These are phyloP conservation scores for Xyrichtys novacula DNA, from an alignment of 2,797 vertebrate species.

Conservation along the genomic window DNA sequence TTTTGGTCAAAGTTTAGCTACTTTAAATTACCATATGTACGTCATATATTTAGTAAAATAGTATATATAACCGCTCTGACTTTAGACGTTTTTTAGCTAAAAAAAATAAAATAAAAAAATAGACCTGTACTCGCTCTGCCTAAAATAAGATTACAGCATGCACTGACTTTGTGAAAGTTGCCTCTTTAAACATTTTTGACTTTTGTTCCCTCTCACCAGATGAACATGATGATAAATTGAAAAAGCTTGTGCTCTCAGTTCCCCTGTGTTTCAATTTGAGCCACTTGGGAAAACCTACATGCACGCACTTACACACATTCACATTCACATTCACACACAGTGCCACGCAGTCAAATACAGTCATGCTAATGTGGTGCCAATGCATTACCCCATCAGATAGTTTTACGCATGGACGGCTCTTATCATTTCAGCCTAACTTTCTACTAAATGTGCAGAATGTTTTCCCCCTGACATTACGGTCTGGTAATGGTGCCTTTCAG, in stretches of 20 bases:
- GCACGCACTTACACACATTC: conserved; percentile 10
- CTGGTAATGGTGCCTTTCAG: conserved; percentile 82
- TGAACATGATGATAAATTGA: conserved; percentile 60
- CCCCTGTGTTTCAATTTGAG: conserved; percentile 50
- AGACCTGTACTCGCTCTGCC: conserved; percentile 2
- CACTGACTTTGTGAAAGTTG: conserved; percentile 20
- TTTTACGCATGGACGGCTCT: conserved; percentile 74
- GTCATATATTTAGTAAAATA: too few relatives aligned
- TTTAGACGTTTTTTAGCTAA: too few relatives aligned
- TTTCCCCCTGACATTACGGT: conserved; percentile 75
- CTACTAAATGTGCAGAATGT: conserved; percentile 75
- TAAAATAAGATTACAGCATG: conserved; percentile 27
- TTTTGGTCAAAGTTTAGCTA: too few relatives aligned
- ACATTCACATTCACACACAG: conserved; percentile 12
- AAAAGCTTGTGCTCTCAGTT: conserved; percentile 47
- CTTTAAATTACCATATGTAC: too few relatives aligned
- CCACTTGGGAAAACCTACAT: conserved; percentile 53
- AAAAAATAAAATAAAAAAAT: not conserved
- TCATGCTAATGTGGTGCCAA: conserved; percentile 76
- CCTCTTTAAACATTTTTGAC: conserved; percentile 47
- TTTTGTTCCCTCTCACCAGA: conserved; percentile 53
- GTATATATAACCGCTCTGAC: too few relatives aligned
- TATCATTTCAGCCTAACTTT: conserved; percentile 79
- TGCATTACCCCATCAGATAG: conserved; percentile 79
- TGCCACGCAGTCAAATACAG: conserved; percentile 56